These are phyloP conservation scores for Puntigrus tetrazona DNA, from an alignment of 2,113 vertebrate genomes.

Conservation along the genomic window DNA sequence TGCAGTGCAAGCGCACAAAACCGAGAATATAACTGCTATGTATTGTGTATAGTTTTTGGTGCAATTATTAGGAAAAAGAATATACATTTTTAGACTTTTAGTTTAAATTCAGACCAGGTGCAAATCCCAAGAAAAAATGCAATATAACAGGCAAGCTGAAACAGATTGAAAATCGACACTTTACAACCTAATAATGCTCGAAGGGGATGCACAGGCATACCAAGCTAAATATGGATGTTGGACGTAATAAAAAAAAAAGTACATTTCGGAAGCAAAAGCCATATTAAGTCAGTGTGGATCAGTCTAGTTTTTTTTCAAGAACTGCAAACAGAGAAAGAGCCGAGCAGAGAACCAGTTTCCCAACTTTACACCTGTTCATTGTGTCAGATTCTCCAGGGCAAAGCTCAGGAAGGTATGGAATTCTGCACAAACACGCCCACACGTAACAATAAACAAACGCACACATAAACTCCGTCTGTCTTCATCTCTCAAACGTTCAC, in stretches of 20 bases:
- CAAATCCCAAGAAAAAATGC: not conserved
- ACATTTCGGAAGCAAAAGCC: not conserved
- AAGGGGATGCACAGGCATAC: slow-evolving; percentile 4
- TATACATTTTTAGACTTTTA: not conserved
- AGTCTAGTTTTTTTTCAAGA: slow-evolving; percentile 1
- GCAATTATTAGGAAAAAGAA: not conserved
- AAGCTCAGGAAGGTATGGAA: slow-evolving; percentile 37
- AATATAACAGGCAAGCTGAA: slow-evolving; percentile 1
- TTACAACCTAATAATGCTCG: not conserved
- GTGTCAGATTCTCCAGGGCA: slow-evolving; percentile 10
- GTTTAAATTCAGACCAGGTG: not conserved
- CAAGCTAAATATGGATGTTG: not conserved
- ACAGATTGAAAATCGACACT: not conserved
- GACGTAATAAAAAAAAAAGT: not conserved
- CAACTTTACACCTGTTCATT: slow-evolving; percentile 40
- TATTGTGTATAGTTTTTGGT: not conserved
- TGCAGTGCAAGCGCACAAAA: not conserved
- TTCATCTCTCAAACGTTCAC: not conserved
- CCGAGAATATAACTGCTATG: not conserved
- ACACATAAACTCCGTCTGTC: not conserved
- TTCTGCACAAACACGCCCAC: slow-evolving; percentile 34
- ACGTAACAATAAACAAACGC: slow-evolving; percentile 14
- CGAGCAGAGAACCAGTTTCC: slow-evolving; percentile 40
- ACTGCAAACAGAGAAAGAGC: not conserved
- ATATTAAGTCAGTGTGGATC: not conserved